These are phyloP conservation scores for Archips crataeganus DNA, from an alignment of 2,888 invertebrate species.

Conservation along the genomic window DNA sequence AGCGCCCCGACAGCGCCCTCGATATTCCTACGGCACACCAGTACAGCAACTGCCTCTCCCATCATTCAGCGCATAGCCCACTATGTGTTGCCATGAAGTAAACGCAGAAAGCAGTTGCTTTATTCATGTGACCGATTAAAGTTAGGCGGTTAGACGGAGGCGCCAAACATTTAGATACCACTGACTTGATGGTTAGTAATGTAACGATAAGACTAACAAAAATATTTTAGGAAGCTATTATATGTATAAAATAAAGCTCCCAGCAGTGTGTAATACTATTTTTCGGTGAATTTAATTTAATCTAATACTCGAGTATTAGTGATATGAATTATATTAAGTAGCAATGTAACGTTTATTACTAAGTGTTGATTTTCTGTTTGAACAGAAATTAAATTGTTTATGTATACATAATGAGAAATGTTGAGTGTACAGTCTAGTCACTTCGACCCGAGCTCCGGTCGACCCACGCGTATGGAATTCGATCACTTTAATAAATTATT, in stretches of 20 bases:
- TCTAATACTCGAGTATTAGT: slow-evolving; percentile 86
- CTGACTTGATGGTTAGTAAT: slow-evolving; percentile 69
- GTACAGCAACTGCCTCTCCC: slow-evolving; percentile 18
- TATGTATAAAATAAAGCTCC: slow-evolving; percentile 66
- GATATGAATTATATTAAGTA: slow-evolving; percentile 82
- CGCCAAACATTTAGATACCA: slow-evolving; percentile 58
- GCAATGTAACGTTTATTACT: slow-evolving; percentile 79
- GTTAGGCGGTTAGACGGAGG: slow-evolving; percentile 64
- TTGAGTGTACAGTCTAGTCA: slow-evolving; percentile 86
- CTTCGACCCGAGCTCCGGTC: slow-evolving; percentile 81
- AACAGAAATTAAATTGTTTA: slow-evolving; percentile 80
- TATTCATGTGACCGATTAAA: slow-evolving; percentile 50
- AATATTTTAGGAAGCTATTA: slow-evolving; percentile 73
- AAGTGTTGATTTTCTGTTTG: slow-evolving; percentile 84
- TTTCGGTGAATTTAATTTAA: slow-evolving; percentile 80
- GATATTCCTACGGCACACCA: slow-evolving; percentile 16
- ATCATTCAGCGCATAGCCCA: slow-evolving; percentile 16
- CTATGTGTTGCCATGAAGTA: slow-evolving; percentile 6
- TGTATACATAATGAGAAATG: slow-evolving; percentile 75
- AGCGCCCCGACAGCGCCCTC: slow-evolving; percentile 52
- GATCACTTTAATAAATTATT: slow-evolving; percentile 80
- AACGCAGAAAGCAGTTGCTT: slow-evolving; percentile 7
- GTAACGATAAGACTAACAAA: slow-evolving; percentile 78
- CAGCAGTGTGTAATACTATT: slow-evolving; percentile 79
- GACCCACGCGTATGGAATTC: slow-evolving; percentile 71